These are phyloP conservation scores for Meteorus cinctellus DNA, from an alignment of 2,888 invertebrate species.

Conservation along the genomic window DNA sequence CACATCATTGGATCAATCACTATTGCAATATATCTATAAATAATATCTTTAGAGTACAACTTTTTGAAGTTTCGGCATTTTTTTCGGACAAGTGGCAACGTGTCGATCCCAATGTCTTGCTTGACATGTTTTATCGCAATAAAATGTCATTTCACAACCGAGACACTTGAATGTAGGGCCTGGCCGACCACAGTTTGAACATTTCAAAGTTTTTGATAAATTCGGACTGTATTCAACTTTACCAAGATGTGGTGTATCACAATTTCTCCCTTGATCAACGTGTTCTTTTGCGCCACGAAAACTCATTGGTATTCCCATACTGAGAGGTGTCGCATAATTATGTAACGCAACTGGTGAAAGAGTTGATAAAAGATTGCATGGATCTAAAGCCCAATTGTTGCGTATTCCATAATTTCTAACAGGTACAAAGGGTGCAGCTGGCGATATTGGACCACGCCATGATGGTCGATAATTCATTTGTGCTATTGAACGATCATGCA, in stretches of 20 bases:
- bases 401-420: conserved; percentile 44
- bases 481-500: conserved; percentile 25
- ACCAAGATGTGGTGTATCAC: conserved; percentile 62
- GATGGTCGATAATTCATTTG: conserved; percentile 27
- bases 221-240: conserved; percentile 57
- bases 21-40: background rate
- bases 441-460: conserved; percentile 39
- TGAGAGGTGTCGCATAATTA: conserved; percentile 34
- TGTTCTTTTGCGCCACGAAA: conserved; percentile 36
- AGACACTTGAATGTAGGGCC: conserved; percentile 66
- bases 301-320: conserved; percentile 26
- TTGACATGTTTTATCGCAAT: conserved; percentile 67
- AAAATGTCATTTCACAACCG: conserved; percentile 65
- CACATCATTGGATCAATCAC: background rate
- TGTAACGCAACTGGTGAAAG: conserved; percentile 34
- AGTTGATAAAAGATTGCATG: conserved; percentile 40
- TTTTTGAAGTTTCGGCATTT: conserved; percentile 69
- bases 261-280: conserved; percentile 48
- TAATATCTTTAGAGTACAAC: conserved; percentile 52
- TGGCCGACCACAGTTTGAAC: conserved; percentile 61
- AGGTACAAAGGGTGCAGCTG: background rate
- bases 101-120: conserved; percentile 66
- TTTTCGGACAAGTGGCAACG: conserved; percentile 64
- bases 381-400: conserved; percentile 44
- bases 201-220: conserved; percentile 53